Percentiles rank a stretch among this genome's conserved stretches.
Conservation (phyloP, 2,797 vertebrate species). For the Microtus californicus region DNA sequence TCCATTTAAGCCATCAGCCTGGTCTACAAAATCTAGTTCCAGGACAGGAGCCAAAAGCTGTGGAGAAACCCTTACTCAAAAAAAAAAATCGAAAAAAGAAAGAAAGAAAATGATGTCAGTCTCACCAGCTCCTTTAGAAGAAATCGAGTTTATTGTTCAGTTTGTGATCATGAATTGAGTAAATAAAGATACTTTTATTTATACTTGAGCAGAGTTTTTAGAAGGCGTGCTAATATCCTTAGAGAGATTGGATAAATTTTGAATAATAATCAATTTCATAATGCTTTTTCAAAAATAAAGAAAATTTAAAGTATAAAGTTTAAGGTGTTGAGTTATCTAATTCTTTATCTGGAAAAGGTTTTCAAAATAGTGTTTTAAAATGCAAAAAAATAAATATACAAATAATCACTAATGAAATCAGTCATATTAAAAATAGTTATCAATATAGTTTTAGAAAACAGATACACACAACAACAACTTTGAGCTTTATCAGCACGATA, state of each 20-base stretch:
- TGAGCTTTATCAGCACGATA: not conserved
- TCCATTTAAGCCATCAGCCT: not conserved
- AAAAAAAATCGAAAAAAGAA: too few species aligned
- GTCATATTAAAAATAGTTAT: not conserved
- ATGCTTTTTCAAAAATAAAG: not conserved
- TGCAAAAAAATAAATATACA: not conserved
- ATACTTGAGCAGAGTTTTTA: not conserved
- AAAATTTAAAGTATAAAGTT: not conserved
- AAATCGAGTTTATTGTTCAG: not conserved
- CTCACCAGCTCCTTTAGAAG: not conserved
- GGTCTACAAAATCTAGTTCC: too few species aligned
- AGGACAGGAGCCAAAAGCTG: too few species aligned
- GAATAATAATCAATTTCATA: not conserved
- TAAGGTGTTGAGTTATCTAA: not conserved
- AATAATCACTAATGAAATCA: not conserved
- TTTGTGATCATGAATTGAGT: not conserved
- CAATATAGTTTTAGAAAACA: not conserved
- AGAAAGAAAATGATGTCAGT: not conserved
- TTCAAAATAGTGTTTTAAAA: not conserved
- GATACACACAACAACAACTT: not conserved
- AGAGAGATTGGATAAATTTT: not conserved
- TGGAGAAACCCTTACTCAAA: too few species aligned
- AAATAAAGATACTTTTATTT: slow-evolving; percentile 1
- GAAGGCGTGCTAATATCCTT: not conserved
- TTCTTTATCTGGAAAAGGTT: not conserved